Percentiles rank a stretch among this genome's conserved stretches.
phyloP scores from a whole-genome alignment of 2,888 invertebrate species.

The Boloria euphrosyne region DNA sequence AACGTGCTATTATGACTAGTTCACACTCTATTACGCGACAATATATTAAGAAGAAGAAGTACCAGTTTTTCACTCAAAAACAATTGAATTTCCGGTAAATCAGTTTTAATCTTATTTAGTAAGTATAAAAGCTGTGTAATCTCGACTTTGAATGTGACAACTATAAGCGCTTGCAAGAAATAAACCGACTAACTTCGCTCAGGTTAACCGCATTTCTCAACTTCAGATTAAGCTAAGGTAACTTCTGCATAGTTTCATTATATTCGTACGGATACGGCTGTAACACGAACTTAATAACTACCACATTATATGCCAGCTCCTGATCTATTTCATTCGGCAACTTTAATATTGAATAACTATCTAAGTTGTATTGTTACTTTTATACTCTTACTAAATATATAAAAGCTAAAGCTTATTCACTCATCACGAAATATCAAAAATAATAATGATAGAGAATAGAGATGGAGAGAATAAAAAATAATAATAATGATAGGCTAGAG shows the following conservation, averaged over 20 bases:
- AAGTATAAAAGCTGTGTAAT: slow-evolving; percentile 6
- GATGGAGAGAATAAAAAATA: too few species aligned
- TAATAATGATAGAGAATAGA: too few species aligned
- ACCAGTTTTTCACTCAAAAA: too few species aligned
- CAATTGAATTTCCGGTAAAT: too few species aligned
- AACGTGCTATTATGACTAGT: too few species aligned
- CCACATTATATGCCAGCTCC: not conserved
- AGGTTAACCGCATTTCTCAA: slow-evolving; percentile 38
- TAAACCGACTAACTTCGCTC: slow-evolving; percentile 35
- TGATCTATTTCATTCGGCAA: not conserved
- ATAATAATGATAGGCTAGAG: too few species aligned
- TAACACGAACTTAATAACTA: slow-evolving; percentile 11
- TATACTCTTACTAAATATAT: too few species aligned
- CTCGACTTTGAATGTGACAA: slow-evolving; percentile 32
- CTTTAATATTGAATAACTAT: not conserved
- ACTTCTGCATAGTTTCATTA: slow-evolving; percentile 33
- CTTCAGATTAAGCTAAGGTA: slow-evolving; percentile 36
- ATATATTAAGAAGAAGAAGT: too few species aligned
- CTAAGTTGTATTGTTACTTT: too few species aligned
- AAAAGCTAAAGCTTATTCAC: too few species aligned
- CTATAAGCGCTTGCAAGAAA: slow-evolving; percentile 24
- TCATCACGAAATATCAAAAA: too few species aligned
- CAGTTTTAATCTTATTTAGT: not conserved
- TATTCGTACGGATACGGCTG: slow-evolving; percentile 3
- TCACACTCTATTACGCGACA: too few species aligned